Conservation (phyloP, 2,888 invertebrate species). For the Cheilosia variabilis region DNA sequence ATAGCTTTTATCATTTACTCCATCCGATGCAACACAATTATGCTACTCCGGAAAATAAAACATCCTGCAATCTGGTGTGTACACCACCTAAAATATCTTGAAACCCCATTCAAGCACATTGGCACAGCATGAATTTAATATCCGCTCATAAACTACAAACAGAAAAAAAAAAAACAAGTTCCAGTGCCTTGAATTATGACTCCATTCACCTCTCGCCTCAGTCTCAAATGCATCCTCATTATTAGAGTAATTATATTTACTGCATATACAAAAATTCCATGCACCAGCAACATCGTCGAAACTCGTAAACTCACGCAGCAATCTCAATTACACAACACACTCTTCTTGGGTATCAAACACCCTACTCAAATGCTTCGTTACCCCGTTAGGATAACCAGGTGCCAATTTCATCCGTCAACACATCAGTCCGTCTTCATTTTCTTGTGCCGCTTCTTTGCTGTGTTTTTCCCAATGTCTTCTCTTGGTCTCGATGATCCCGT, state of each 20-base stretch:
- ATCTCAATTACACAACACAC: slow-evolving; percentile 49
- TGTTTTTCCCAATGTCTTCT: not conserved
- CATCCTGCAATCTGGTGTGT: not conserved
- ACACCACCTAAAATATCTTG: not conserved
- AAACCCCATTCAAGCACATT: not conserved
- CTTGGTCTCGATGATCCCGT: slow-evolving; percentile 40
- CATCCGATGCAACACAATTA: not conserved
- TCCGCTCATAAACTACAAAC: slow-evolving; percentile 19
- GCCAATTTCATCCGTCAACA: slow-evolving; percentile 64
- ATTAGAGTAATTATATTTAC: slow-evolving; percentile 44
- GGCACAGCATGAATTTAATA: slow-evolving; percentile 26
- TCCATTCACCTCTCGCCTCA: slow-evolving; percentile 13
- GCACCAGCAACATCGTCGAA: slow-evolving; percentile 2
- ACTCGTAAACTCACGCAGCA: slow-evolving; percentile 32
- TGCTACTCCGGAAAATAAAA: not conserved
- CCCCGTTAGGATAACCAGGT: slow-evolving; percentile 64
- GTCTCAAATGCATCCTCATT: slow-evolving; percentile 23
- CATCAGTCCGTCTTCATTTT: slow-evolving; percentile 37
- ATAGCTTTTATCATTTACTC: no score
- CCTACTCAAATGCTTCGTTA: slow-evolving; percentile 47
- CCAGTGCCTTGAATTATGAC: slow-evolving; percentile 22
- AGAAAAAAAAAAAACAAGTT: not conserved
- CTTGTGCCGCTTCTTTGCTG: not conserved
- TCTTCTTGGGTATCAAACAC: slow-evolving; percentile 45
- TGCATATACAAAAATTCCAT: slow-evolving; percentile 28